Conservation (phyloP, 2,888 invertebrate genomes). For the Pimpla rufipes region DNA sequence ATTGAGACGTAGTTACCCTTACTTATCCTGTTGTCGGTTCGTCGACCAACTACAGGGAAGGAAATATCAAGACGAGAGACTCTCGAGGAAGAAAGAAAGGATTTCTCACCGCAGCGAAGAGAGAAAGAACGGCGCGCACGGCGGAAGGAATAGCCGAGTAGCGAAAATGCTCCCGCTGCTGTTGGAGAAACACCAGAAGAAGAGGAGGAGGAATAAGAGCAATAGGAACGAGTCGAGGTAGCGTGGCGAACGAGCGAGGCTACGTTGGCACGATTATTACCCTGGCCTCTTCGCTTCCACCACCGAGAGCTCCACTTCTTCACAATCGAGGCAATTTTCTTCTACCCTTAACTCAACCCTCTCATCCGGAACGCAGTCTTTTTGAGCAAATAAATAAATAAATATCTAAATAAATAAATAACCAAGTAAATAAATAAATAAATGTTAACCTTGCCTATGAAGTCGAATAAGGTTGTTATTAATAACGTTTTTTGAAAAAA, state of each 20-base stretch:
- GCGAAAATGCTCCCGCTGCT: constrained; percentile 40
- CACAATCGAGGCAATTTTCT: constrained; percentile 38
- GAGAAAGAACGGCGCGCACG: constrained; percentile 46
- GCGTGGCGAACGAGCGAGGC: constrained; percentile 36
- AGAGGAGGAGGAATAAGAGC: constrained; percentile 9
- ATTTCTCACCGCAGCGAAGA: constrained; percentile 62
- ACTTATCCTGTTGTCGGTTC: constrained; percentile 73
- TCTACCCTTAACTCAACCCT: constrained; percentile 36
- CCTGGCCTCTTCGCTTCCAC: constrained; percentile 32
- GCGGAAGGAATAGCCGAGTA: constrained; percentile 41
- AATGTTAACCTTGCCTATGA: too few species aligned
- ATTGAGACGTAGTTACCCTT: constrained; percentile 80
- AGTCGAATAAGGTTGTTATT: background rate
- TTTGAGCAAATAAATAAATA: background rate
- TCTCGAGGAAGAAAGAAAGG: constrained; percentile 45
- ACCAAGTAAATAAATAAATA: background rate
- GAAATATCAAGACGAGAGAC: constrained; percentile 57
- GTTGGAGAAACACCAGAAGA: constrained; percentile 36
- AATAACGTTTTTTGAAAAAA: background rate
- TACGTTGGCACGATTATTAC: constrained; percentile 57
- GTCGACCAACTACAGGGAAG: constrained; percentile 64
- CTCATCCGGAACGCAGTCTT: background rate
- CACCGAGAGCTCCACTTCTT: constrained; percentile 40
- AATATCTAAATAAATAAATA: constrained; percentile 13
- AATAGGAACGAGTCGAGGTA: constrained; percentile 28